A percentile compares a stretch with the other conserved stretches of the same genome.
Evolutionary conservation across 2,113 vertebrate species (phyloP).

Genomic region (Gnathonemus longibarbis): DNA sequence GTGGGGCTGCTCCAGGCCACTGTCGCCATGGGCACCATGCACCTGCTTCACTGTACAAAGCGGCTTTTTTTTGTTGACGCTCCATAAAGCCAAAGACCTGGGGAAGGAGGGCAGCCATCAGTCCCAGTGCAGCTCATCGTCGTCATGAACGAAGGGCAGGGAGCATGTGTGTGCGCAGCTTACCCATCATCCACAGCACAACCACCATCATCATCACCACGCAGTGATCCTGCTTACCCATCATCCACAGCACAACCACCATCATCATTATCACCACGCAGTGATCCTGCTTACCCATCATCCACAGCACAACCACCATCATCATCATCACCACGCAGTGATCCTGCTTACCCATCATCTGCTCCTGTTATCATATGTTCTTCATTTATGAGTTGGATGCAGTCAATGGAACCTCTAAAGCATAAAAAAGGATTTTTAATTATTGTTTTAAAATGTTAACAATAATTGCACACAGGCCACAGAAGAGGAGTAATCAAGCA

Average conservation of each 20-base stretch:
- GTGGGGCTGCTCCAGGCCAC: constrained; percentile 68
- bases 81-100: constrained; percentile 85
- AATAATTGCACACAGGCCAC: background rate
- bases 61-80: constrained; percentile 86
- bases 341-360: constrained; percentile 76
- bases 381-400: constrained; percentile 90
- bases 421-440: constrained; percentile 15
- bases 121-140: background rate
- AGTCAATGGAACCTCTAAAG: constrained; percentile 87
- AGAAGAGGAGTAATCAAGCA: background rate
- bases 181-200: background rate
- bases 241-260: too few relatives aligned
- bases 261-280: background rate
- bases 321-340: background rate
- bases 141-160: background rate
- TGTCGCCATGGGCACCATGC: constrained; percentile 67
- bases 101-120: background rate
- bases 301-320: too few relatives aligned
- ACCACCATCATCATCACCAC: background rate
- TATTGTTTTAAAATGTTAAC: background rate
- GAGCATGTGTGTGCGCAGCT: background rate
- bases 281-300: constrained; percentile 70
- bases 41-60: constrained; percentile 70
- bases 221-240: too few relatives aligned
- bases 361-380: constrained; percentile 90